Conservation (phyloP, 2,797 vertebrate genomes). For the Sebastes hubbsi region DNA sequence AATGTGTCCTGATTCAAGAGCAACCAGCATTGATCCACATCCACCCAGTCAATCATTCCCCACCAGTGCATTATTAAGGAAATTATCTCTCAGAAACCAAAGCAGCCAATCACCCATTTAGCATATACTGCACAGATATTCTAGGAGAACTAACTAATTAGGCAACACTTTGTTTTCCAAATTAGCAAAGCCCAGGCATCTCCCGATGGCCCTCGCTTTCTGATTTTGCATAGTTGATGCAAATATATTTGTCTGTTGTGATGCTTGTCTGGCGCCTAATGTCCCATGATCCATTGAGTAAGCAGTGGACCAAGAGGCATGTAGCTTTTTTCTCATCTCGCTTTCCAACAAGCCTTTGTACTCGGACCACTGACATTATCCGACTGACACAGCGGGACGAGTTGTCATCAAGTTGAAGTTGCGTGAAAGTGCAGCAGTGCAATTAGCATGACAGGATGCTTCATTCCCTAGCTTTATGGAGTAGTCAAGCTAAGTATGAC, state of each 20-base stretch:
- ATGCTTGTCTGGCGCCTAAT: constrained; percentile 52
- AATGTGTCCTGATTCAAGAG: constrained; percentile 68
- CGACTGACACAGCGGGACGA: constrained; percentile 20
- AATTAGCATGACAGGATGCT: constrained; percentile 56
- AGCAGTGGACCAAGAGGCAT: constrained; percentile 44
- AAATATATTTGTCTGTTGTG: constrained; percentile 50
- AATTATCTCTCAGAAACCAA: constrained; percentile 17
- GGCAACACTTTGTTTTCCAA: constrained; percentile 42
- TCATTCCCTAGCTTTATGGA: constrained; percentile 35
- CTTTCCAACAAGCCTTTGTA: constrained; percentile 10
- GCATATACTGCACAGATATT: neutral
- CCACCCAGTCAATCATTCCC: constrained; percentile 14
- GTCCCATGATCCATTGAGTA: constrained; percentile 36
- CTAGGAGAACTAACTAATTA: constrained; percentile 12
- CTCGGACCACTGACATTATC: constrained; percentile 14
- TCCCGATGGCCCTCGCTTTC: constrained; percentile 15
- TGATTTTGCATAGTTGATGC: constrained; percentile 55
- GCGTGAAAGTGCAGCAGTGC: constrained; percentile 42
- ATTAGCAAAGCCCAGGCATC: constrained; percentile 11
- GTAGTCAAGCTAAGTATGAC: constrained; percentile 31
- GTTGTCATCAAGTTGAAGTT: constrained; percentile 30
- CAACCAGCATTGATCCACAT: constrained; percentile 45
- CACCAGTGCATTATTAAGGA: constrained; percentile 9
- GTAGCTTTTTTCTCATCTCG: neutral
- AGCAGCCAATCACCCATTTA: constrained; percentile 11